These are phyloP conservation scores for Copidosoma floridanum DNA, from an alignment of 1,140 invertebrate species.

Conservation along the genomic window DNA sequence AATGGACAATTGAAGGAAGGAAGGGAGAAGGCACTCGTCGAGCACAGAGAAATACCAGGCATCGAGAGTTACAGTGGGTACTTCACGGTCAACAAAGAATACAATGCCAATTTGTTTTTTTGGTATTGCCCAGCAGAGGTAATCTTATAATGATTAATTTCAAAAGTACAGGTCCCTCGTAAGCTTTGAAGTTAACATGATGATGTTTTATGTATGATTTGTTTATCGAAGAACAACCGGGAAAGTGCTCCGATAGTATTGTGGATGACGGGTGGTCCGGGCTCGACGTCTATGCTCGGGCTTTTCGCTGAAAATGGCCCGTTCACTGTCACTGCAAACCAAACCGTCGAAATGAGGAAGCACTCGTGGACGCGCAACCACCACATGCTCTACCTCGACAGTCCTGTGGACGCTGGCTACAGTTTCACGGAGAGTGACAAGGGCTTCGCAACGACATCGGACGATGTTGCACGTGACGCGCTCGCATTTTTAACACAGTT, in stretches of 20 bases:
- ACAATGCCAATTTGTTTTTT: constrained; percentile 80
- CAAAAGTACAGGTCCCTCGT: too few relatives aligned
- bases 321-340: constrained; percentile 62
- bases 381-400: constrained; percentile 83
- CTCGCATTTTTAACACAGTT: constrained; percentile 68
- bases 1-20: constrained; percentile 57
- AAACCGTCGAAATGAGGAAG: constrained; percentile 61
- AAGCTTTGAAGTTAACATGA: too few relatives aligned
- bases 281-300: constrained; percentile 74
- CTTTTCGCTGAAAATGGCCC: constrained; percentile 82
- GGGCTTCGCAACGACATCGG: constrained; percentile 66
- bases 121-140: constrained; percentile 78
- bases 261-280: constrained; percentile 85
- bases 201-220: not conserved
- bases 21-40: constrained; percentile 43
- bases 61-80: constrained; percentile 63
- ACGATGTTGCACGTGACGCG: constrained; percentile 66
- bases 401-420: constrained; percentile 80
- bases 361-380: constrained; percentile 74
- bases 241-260: constrained; percentile 69
- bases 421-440: constrained; percentile 67
- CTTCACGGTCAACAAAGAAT: constrained; percentile 71
- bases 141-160: too few relatives aligned
- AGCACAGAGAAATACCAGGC: constrained; percentile 36
- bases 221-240: constrained; percentile 37